Evolutionary conservation across 1,140 invertebrate genomes (phyloP).

Genomic region (Myzus persicae): DNA sequence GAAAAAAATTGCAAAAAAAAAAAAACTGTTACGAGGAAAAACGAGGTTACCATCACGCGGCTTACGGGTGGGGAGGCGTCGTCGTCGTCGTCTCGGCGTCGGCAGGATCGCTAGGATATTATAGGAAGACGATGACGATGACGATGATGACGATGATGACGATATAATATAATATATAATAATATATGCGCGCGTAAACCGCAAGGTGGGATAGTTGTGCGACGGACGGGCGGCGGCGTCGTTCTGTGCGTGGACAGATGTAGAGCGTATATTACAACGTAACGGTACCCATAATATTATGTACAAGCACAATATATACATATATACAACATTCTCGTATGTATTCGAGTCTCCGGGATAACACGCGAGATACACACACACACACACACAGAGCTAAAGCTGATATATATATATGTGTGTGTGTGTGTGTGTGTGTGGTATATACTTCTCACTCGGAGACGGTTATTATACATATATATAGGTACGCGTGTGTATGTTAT

Average conservation of each 20-base stretch:
- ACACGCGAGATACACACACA: neutral
- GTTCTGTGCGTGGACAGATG: neutral
- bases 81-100: neutral
- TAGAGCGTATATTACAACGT: constrained; percentile 8
- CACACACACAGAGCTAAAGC: neutral
- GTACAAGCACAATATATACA: neutral
- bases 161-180: neutral
- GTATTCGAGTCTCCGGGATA: neutral
- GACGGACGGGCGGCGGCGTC: neutral
- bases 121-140: too few relatives aligned
- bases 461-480: too few relatives aligned
- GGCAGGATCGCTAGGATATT: neutral
- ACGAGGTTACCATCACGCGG: neutral
- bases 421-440: too few relatives aligned
- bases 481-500: too few relatives aligned
- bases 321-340: too few relatives aligned
- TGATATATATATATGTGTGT: too few relatives aligned
- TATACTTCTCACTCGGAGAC: too few relatives aligned
- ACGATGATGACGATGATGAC: neutral
- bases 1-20: neutral
- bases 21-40: neutral
- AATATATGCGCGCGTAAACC: neutral
- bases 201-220: neutral
- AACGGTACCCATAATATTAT: neutral
- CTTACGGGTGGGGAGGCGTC: neutral